Base-by-base conservation (phyloP, 2,797 vertebrate species). In the Trachops cirrhosus region DNA sequence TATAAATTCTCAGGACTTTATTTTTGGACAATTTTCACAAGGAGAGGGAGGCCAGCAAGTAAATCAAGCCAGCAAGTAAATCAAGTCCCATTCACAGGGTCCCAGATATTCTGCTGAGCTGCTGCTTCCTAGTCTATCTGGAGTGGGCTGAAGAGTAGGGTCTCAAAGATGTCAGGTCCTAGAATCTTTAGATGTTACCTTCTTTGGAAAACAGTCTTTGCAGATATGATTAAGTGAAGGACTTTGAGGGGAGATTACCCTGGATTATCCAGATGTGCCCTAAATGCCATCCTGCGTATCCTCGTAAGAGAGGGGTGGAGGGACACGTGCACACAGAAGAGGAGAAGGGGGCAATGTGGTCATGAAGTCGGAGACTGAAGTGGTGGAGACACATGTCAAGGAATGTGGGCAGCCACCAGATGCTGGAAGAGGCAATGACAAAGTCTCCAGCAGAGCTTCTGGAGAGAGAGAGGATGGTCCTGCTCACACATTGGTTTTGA, bases 1-100 rank as follows among this genome's bases (percentile, higher is more conserved):
- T 46, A 62, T 75, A 92, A 71, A 64, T 95, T 95, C 90, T 79
- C 67, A 85, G 70, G 90, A 94, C 89, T 96, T 97, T 89, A 93
- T 86, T 92, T 41, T 93, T 1, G 0, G 89, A 95, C 80, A 80
- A 57, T 62, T 57, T n/a, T 74, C 88, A 97, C 74, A 93, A 70
- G 92, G 86, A 85, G 86, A 3, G 26, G 71, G 80, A 96, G 10
- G 39, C 85, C 34, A 57, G 41, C 79, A 91, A 97, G 0, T 48
- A 90, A 96, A 26, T 37, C 50, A 94, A 96, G 75, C 85, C 34
- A 57, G 41, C 79, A 91, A 97, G 0, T 48, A 90, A 96, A 26
- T 37, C 50, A 94, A 96, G 75, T 62, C 73, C 70, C 54, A 84
- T 73, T 88, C 86, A 80, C 73, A 83, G 86, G 71, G 77, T 44